These are phyloP conservation scores for Danio jaintianensis DNA, from an alignment of 2,797 vertebrate species.

Conservation along the genomic window DNA sequence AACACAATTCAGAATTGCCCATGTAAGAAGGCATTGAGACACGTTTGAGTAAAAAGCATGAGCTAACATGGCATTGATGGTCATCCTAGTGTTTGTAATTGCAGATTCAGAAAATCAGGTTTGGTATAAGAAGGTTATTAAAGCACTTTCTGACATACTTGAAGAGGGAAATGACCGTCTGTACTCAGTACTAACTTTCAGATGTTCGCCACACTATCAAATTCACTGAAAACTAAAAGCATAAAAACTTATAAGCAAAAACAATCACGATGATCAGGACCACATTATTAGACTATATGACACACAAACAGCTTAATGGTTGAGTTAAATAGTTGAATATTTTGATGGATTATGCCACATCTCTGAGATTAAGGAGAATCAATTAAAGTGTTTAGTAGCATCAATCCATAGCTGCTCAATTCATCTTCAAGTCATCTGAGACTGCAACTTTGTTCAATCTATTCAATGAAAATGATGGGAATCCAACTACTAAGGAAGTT, in stretches of 20 bases:
- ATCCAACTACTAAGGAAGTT: neutral
- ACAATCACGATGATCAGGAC: constrained; percentile 13
- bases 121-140: constrained; percentile 32
- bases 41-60: neutral
- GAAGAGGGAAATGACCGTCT: neutral
- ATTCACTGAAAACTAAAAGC: neutral
- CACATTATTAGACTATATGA: constrained; percentile 4
- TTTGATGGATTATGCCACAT: constrained; percentile 10
- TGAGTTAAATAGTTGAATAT: constrained; percentile 8
- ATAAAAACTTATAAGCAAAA: constrained; percentile 17
- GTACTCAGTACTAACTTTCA: constrained; percentile 9
- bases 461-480: neutral
- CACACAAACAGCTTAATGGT: neutral
- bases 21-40: neutral
- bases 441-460: neutral
- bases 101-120: constrained; percentile 13
- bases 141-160: constrained; percentile 38
- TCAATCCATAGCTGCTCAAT: neutral
- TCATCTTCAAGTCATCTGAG: neutral
- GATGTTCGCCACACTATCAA: neutral
- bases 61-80: constrained; percentile 14
- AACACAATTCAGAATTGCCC: neutral
- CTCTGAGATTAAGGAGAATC: neutral
- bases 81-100: neutral
- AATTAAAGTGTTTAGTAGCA: constrained; percentile 1